Base-by-base conservation (phyloP, 2,888 invertebrate species). In the Plemyria rubiginata region DNA sequence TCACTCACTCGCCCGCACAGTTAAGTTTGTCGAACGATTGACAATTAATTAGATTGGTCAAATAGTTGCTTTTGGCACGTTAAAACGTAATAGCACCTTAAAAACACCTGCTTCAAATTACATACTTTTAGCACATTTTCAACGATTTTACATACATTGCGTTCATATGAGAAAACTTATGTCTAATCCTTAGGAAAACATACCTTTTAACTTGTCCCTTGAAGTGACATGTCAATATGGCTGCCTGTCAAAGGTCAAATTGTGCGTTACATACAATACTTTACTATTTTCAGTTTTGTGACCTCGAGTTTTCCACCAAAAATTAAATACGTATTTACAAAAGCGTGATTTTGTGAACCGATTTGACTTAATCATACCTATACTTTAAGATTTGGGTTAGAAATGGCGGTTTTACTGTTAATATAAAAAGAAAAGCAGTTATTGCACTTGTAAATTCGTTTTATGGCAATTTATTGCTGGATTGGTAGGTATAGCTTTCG, bases 241-340 rank as follows among this genome's bases (percentile, higher is more conserved):
- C 48, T 32, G 59, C 54, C 40, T 36, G 16, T 43, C 49, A 22
- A 36, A 55, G 46, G 22, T 48, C 43, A 55, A 8, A 52, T 83
- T 86, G 86, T 86, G 85, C 85, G 84, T 76, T 65, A 45, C 45
- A 45, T 16, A 45, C 16, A 71, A 70, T 74, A 81, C 84, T 86
- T 85, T 86, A 86, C 86, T 86, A 86, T 86, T 85, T 85, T 85
- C 86, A 79, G 72, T 78, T 86, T 85, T 83, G 71, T 62, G 51
- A 62, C 66, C 62, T 69, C 70, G 66, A 65, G 59, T 71, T 74
- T 72, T 70, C 60, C 73, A 74, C 67, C 69, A 76, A 78, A 74
- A 70, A 54, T 61, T 68, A 70, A 73, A 71, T 76, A 74, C 60
- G 72, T 78, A 76, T 78, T 75, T 75, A 78, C 75, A 77, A 63